These are phyloP conservation scores for Geococcyx californianus DNA, from an alignment of 2,113 vertebrate species.

Conservation along the genomic window DNA sequence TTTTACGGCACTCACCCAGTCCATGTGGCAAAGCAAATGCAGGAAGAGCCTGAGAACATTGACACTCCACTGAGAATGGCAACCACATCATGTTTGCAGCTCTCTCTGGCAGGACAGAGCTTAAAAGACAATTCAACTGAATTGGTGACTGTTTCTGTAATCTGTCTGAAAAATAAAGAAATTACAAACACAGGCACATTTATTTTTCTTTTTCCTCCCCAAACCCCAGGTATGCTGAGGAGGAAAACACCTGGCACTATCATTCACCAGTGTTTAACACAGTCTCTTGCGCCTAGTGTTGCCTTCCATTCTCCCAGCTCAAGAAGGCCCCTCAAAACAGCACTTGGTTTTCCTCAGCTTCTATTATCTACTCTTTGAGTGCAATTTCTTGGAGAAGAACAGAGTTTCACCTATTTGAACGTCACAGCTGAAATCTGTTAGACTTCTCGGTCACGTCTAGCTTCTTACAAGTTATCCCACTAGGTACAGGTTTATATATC, in stretches of 20 bases:
- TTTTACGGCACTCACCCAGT: background rate
- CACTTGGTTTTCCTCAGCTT: background rate
- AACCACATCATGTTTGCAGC: background rate
- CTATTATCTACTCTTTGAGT: background rate
- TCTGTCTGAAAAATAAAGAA: background rate
- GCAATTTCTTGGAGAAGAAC: background rate
- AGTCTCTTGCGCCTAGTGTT: background rate
- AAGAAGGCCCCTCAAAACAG: background rate
- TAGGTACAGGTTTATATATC: background rate
- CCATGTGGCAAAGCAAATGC: background rate
- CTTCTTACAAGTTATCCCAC: background rate
- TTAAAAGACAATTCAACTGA: background rate
- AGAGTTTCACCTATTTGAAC: background rate
- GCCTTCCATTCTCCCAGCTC: background rate
- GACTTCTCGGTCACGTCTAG: background rate
- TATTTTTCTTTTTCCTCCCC: background rate
- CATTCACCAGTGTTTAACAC: background rate
- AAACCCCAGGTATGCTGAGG: background rate
- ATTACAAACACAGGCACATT: background rate
- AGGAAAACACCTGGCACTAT: background rate
- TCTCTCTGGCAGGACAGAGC: background rate
- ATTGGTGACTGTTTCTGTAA: background rate
- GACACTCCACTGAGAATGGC: background rate
- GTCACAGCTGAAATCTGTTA: background rate
- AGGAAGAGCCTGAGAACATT: rapidly evolving